Evolutionary conservation across 1,140 invertebrate genomes (phyloP), one percentile per base, ranked within the genome.

Genomic region (Andrena cerasifolii): DNA sequence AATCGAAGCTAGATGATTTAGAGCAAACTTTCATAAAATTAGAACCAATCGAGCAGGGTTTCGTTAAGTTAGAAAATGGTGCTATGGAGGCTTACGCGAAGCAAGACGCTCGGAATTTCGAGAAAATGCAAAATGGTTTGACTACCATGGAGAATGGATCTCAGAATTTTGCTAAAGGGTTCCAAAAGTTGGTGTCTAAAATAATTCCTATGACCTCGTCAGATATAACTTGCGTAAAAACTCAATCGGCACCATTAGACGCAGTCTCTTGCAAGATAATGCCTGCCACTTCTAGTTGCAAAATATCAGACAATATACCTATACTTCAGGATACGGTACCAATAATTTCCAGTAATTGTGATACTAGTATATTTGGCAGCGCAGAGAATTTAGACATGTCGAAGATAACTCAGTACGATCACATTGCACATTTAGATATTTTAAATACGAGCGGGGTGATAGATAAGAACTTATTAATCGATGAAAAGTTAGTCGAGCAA

Each of bases 401-500:
- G 40, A 90, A 88, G 79, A 85, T 91, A 24, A 49, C 84, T 10
- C 88, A 80, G 59, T 92, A 92, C 33, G 90, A 91, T 82, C 90
- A 91, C 54, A 91, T 91, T 28, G 74, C 86, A 7, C 90, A 91
- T 78, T 82, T 92, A 59, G 91, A 90, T 67, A 91, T 91, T 65
- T 76, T 92, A 6, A 88, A 88, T 62, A 89, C 84, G n/a, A 90
- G 87, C 51, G 85, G 88, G 0, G 90, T 89, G 0, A 91, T 92
- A 26, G 91, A 91, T 66, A 92, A 92, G 54, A 90, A 91, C 68
- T 83, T 92, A 49, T 86, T 92, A 73, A 91, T 92, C 14, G 90
- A 92, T 58, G 90, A 91, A 28, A 92, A 92, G 74, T 83, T 92
- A 33, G 90, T 89, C 1, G 91, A 92, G 36, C 90, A 91, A 4